These are phyloP conservation scores for Apis florea DNA, from an alignment of 1,140 invertebrate species.

Conservation along the genomic window DNA sequence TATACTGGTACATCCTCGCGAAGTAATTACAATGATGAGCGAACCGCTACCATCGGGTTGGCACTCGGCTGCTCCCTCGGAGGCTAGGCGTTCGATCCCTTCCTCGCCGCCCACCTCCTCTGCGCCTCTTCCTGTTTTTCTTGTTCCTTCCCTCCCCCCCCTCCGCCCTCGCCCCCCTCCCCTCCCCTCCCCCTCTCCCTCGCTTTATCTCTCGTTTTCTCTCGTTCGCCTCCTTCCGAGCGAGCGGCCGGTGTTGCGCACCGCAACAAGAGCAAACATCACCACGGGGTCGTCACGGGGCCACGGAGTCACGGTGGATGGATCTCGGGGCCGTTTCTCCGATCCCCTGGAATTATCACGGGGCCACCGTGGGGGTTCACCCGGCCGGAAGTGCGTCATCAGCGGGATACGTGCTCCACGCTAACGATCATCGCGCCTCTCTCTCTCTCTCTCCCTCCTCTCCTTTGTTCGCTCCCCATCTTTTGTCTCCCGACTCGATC, in stretches of 20 bases:
- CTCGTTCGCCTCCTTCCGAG: constrained; percentile 43
- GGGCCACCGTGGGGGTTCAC: constrained; percentile 66
- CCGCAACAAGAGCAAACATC: constrained; percentile 77
- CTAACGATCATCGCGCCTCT: constrained; percentile 56
- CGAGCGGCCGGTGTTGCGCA: constrained; percentile 57
- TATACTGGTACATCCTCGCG: constrained; percentile 77
- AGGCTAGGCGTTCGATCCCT: constrained; percentile 62
- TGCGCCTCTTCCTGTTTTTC: constrained; percentile 15
- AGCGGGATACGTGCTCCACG: constrained; percentile 60
- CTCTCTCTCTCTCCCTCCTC: background rate
- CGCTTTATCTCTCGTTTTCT: background rate
- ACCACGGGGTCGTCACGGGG: constrained; percentile 75
- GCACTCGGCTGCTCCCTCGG: constrained; percentile 66
- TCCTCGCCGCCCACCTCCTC: constrained; percentile 27
- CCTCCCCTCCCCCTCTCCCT: background rate
- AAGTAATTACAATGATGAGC: constrained; percentile 80
- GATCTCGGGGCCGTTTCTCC: constrained; percentile 63
- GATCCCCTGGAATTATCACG: constrained; percentile 71
- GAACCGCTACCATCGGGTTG: constrained; percentile 73
- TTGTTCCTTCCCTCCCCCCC: constrained; percentile 8
- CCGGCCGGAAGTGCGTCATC: constrained; percentile 73
- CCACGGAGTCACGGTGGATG: constrained; percentile 72
- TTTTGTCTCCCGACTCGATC: too few relatives aligned
- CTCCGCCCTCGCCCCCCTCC: background rate
- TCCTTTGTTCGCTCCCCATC: background rate